phyloP scores from a whole-genome alignment of 1,140 invertebrate species.

The Agrypnia vestita region DNA sequence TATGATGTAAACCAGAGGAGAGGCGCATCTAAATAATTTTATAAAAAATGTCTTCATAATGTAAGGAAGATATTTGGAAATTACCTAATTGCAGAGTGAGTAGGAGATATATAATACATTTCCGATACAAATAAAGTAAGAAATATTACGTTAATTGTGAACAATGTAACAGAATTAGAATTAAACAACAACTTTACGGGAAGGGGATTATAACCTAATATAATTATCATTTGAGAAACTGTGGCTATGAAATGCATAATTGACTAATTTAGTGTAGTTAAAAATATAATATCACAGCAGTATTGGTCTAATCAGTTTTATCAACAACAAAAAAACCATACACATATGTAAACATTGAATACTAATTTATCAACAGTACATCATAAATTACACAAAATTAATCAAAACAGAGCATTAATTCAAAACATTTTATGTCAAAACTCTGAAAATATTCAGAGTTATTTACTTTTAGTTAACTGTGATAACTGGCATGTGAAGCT shows the following conservation, averaged over 20 bases:
- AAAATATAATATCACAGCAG: slow-evolving; percentile 1
- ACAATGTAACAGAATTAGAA: no score
- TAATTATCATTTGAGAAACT: no score
- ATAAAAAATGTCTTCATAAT: no score
- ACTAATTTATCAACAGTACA: not conserved
- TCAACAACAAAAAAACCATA: not conserved
- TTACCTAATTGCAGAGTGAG: no score
- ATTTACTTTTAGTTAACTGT: slow-evolving; percentile 2
- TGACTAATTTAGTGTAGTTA: not conserved
- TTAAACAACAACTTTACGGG: no score
- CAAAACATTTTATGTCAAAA: slow-evolving; percentile 9
- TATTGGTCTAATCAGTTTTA: not conserved
- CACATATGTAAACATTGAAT: not conserved
- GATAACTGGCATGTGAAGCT: slow-evolving; percentile 5
- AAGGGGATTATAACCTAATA: no score
- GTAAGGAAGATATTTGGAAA: no score
- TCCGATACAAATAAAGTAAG: no score
- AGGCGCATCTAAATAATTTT: no score
- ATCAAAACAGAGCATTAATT: slow-evolving; percentile 6
- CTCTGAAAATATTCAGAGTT: slow-evolving; percentile 5
- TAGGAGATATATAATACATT: no score
- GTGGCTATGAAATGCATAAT: not conserved
- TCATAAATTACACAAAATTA: not conserved
- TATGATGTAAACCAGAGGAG: no score
- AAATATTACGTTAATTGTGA: no score